phyloP scores from a whole-genome alignment of 2,888 invertebrate species.

The Eudemis profundana region DNA sequence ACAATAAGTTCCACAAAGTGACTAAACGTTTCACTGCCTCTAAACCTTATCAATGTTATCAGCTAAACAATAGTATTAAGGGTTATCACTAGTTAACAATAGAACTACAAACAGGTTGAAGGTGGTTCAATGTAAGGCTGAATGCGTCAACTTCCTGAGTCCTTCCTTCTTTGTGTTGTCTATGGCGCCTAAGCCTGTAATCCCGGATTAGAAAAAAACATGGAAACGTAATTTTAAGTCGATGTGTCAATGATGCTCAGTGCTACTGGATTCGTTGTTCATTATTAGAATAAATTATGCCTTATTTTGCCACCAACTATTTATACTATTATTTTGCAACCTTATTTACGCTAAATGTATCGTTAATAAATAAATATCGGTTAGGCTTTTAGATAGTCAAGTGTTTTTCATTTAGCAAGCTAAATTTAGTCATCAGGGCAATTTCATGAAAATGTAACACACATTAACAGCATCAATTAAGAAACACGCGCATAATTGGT shows the following conservation, averaged over 20 bases:
- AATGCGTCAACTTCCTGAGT: constrained; percentile 79
- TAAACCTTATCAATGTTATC: constrained; percentile 63
- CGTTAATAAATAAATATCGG: no score
- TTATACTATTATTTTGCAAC: no score
- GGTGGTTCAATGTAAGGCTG: constrained; percentile 56
- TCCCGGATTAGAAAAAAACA: constrained; percentile 65
- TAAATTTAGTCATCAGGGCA: no score
- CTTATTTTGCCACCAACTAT: no score
- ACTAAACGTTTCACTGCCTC: constrained; percentile 33
- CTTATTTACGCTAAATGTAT: no score
- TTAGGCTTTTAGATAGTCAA: no score
- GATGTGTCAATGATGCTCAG: constrained; percentile 29
- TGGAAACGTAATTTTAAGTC: constrained; percentile 54
- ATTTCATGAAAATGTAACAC: no score
- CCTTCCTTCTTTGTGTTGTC: constrained; percentile 57
- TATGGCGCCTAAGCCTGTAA: constrained; percentile 53
- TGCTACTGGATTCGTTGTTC: constrained; percentile 36
- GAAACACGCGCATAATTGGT: no score
- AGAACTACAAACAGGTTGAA: constrained; percentile 62
- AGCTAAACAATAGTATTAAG: constrained; percentile 63
- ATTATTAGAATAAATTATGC: no score
- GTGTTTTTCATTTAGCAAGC: no score
- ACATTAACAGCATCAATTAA: no score
- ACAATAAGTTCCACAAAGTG: not conserved
- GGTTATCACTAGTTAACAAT: constrained; percentile 52